A percentile compares a stretch with the other conserved stretches of the same genome.
phyloP scores from a whole-genome alignment of 2,888 invertebrate species.

The Amphimallon solstitiale region DNA sequence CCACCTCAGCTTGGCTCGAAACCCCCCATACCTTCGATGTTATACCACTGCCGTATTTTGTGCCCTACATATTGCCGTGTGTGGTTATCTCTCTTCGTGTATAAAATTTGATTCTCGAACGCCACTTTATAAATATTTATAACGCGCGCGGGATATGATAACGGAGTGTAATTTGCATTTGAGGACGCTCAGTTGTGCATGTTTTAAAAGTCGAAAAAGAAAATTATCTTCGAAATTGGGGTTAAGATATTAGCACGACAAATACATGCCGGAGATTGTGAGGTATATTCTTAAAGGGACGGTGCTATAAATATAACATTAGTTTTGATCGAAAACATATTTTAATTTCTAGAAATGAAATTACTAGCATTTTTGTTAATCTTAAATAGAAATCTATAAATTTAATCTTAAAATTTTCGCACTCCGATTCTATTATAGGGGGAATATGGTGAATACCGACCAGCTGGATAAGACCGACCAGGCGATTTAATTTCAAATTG shows the following conservation, averaged over 20 bases:
- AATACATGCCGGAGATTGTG: not conserved
- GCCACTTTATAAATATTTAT: conserved; percentile 25
- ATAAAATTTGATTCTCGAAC: conserved; percentile 19
- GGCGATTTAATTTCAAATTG: too few relatives aligned
- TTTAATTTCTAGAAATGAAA: too few relatives aligned
- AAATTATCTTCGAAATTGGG: not conserved
- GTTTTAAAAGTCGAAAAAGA: not conserved
- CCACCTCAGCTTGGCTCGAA: not conserved
- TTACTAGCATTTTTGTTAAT: too few relatives aligned
- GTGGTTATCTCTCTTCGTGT: conserved; percentile 8
- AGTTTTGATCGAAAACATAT: too few relatives aligned
- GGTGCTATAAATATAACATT: too few relatives aligned
- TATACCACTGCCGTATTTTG: not conserved
- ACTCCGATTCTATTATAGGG: too few relatives aligned
- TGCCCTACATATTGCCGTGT: conserved; percentile 5
- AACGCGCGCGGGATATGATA: not conserved
- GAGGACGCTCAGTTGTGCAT: not conserved
- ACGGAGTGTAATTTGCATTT: conserved; percentile 21
- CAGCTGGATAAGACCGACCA: too few relatives aligned
- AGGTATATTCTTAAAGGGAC: too few relatives aligned
- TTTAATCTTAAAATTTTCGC: too few relatives aligned
- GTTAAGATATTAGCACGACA: not conserved
- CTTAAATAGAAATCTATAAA: too few relatives aligned
- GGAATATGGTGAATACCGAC: too few relatives aligned
- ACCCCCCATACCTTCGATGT: too few relatives aligned